Percentiles rank a stretch among this genome's conserved stretches.
Conservation (phyloP, 2,113 vertebrate genomes). For the Ariopsis seemanni region DNA sequence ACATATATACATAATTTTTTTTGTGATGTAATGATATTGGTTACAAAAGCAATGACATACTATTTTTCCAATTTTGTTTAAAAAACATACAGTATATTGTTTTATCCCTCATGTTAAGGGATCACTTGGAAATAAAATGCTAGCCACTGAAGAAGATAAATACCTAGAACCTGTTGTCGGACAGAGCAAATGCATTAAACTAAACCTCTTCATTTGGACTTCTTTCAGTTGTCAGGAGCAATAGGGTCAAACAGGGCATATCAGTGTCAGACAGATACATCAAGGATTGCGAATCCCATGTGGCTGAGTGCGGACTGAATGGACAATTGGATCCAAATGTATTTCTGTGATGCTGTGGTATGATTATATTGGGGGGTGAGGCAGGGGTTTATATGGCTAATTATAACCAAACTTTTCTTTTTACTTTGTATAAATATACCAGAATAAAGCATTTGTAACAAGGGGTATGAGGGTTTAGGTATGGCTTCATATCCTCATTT, state of each 20-base stretch:
- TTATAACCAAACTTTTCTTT: background rate
- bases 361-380: background rate
- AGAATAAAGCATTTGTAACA: background rate
- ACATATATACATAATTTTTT: background rate
- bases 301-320: slow-evolving; percentile 19
- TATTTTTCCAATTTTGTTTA: background rate
- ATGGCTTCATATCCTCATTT: background rate
- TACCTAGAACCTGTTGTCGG: background rate
- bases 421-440: background rate
- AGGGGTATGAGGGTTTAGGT: background rate
- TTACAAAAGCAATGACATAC: background rate
- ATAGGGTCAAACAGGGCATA: background rate
- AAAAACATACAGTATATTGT: background rate
- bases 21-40: background rate
- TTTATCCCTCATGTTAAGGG: background rate
- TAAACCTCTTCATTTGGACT: slow-evolving; percentile 20
- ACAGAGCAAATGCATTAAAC: background rate
- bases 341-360: background rate
- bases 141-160: background rate
- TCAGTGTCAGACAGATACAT: slow-evolving; percentile 3
- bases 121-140: background rate
- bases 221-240: background rate
- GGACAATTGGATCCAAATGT: background rate
- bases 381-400: background rate
- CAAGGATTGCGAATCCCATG: background rate